A percentile compares a stretch with the other conserved stretches of the same genome.
phyloP scores from a whole-genome alignment of 92 coral and sea anemone species.

The Montipora capitata region DNA sequence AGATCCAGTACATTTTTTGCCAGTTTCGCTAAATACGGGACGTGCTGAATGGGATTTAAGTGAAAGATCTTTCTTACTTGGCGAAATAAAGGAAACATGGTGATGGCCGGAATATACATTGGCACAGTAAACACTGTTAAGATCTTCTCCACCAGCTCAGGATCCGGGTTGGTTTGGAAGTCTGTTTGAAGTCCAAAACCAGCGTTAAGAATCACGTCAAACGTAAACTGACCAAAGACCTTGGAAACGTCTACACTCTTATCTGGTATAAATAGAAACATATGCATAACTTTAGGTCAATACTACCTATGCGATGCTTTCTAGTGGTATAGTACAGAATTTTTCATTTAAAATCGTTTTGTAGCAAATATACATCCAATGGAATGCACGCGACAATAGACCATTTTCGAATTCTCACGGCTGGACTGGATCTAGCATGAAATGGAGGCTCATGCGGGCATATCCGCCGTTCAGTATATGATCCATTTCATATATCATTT shows the following conservation, averaged over 20 bases:
- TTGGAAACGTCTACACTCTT: conserved; percentile 51
- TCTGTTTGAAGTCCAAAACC: conserved; percentile 71
- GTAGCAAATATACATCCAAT: too few relatives aligned
- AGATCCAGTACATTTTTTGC: conserved; percentile 64
- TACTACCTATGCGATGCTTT: too few relatives aligned
- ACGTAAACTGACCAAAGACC: conserved; percentile 58
- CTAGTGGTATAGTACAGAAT: too few relatives aligned
- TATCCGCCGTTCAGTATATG: too few relatives aligned
- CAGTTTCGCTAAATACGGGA: conserved; percentile 66
- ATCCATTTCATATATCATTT: too few relatives aligned
- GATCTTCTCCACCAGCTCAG: conserved; percentile 37
- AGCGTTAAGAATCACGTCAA: conserved; percentile 68
- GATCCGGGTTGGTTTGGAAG: conserved; percentile 66
- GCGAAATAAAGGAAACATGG: conserved; percentile 77
- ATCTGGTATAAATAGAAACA: conserved; percentile 26
- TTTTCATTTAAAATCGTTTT: too few relatives aligned
- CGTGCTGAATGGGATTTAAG: conserved; percentile 38
- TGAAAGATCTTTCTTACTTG: conserved; percentile 50
- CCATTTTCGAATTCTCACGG: too few relatives aligned
- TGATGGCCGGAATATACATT: conserved; percentile 44
- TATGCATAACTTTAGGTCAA: too few relatives aligned
- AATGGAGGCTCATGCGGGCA: too few relatives aligned
- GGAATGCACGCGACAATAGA: too few relatives aligned
- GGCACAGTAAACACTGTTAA: conserved; percentile 55
- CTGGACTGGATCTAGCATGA: too few relatives aligned